Conservation (phyloP, 2,797 vertebrate species). For the Clarias laeviceps region DNA sequence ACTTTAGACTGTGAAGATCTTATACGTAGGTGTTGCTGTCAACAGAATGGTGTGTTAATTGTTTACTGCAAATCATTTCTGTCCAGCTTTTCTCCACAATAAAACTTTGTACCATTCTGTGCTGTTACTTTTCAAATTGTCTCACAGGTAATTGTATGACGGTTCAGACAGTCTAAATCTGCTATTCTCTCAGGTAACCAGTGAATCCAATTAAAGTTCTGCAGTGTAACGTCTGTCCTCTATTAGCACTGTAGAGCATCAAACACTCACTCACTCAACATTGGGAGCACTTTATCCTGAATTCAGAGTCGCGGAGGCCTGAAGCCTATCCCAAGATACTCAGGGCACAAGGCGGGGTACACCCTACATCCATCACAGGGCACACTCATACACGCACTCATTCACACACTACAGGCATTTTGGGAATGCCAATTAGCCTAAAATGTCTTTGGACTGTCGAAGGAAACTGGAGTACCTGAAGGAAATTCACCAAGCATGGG, state of each 20-base stretch:
- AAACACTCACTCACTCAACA: not conserved
- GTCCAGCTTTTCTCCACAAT: slow-evolving; percentile 45
- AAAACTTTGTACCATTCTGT: slow-evolving; percentile 41
- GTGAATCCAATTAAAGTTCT: not conserved
- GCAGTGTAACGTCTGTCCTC: not conserved
- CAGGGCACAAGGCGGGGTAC: too few relatives aligned
- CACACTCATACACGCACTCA: too few relatives aligned
- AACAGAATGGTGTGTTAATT: not conserved
- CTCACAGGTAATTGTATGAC: not conserved
- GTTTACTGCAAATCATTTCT: not conserved
- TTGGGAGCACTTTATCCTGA: too few relatives aligned
- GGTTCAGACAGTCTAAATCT: not conserved
- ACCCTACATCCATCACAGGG: too few relatives aligned
- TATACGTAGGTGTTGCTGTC: slow-evolving; percentile 20
- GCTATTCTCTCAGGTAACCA: not conserved
- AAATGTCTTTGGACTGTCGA: too few relatives aligned
- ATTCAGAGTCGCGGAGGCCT: too few relatives aligned
- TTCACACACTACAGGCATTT: too few relatives aligned
- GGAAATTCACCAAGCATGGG: too few relatives aligned
- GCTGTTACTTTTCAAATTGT: not conserved
- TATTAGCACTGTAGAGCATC: not conserved
- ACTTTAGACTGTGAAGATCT: slow-evolving; percentile 27
- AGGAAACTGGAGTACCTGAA: too few relatives aligned
- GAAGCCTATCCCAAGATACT: too few relatives aligned
- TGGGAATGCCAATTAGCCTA: too few relatives aligned